phyloP scores from a whole-genome alignment of 2,888 invertebrate species.

The Tipula unca region DNA sequence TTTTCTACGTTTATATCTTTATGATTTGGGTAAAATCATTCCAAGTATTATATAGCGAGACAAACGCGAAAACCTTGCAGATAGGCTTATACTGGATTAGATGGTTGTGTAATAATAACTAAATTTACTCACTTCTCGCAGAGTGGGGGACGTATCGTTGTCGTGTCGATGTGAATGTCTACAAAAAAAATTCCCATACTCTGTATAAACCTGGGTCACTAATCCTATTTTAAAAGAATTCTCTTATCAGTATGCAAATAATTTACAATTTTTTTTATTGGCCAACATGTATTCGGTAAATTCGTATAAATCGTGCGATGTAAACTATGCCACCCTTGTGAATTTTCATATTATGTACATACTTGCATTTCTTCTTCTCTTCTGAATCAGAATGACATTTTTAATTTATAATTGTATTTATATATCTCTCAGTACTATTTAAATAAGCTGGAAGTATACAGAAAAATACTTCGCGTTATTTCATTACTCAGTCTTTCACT shows the following conservation, averaged over 20 bases:
- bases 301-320: not conserved
- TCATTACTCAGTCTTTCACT: not conserved
- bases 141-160: not conserved
- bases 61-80: not conserved
- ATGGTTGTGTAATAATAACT: not conserved
- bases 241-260: not conserved
- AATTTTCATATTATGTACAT: not conserved
- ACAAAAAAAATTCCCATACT: not conserved
- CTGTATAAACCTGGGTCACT: not conserved
- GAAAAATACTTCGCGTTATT: not conserved
- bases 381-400: not conserved
- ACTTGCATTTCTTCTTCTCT: not conserved
- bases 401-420: not conserved
- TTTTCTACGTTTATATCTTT: not conserved
- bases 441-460: not conserved
- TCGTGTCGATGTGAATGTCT: too few species aligned
- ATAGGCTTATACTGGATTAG: not conserved
- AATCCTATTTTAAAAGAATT: too few species aligned
- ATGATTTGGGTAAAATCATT: not conserved
- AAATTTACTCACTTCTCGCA: not conserved
- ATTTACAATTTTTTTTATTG: not conserved
- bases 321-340: not conserved
- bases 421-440: not conserved
- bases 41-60: not conserved
- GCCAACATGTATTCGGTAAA: not conserved